Conservation (phyloP, 1,140 invertebrate genomes). For the Prorops nasuta region DNA sequence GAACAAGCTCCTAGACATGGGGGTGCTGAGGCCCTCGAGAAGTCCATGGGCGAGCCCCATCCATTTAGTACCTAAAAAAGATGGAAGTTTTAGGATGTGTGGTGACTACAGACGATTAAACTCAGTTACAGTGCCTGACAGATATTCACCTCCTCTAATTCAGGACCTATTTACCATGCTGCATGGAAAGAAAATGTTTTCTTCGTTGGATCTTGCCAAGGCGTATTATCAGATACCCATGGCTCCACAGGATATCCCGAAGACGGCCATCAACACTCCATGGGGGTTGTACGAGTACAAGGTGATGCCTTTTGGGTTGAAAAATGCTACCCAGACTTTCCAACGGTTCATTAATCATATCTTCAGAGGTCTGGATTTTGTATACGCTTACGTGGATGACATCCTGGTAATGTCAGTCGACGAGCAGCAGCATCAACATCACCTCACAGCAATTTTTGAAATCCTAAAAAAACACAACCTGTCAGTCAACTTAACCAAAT, state of each 20-base stretch:
- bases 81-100: constrained; percentile 6
- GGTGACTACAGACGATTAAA: constrained; percentile 20
- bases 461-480: constrained; percentile 13
- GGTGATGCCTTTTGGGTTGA: constrained; percentile 34
- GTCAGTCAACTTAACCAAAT: constrained; percentile 30
- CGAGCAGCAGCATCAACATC: not conserved
- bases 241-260: constrained; percentile 26
- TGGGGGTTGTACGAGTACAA: constrained; percentile 39
- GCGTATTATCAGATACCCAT: not conserved
- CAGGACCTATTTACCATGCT: not conserved
- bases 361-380: not conserved
- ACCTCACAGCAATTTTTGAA: not conserved
- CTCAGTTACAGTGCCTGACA: constrained; percentile 5
- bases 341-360: not conserved
- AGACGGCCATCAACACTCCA: constrained; percentile 47
- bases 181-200: not conserved
- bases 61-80: constrained; percentile 15
- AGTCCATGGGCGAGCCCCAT: constrained; percentile 8
- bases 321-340: constrained; percentile 10
- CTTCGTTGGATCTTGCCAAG: not conserved
- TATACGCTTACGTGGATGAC: not conserved
- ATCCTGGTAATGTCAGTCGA: not conserved
- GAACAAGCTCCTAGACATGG: not conserved
- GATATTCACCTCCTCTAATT: not conserved
- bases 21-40: not conserved